phyloP scores from a whole-genome alignment of 2,113 vertebrate species.

The Xenopus borealis region DNA sequence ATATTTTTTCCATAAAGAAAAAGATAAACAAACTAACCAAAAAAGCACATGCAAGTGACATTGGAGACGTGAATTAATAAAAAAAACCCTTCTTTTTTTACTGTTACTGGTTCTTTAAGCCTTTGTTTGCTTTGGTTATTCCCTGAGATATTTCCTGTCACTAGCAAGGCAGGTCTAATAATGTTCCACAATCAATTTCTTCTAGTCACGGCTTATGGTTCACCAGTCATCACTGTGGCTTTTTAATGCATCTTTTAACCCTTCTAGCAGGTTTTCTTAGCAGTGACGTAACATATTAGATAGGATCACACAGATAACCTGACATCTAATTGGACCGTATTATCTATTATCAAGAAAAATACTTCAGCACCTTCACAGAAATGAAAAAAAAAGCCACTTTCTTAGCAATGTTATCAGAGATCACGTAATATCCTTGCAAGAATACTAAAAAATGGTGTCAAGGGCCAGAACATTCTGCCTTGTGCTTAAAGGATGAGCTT shows the following conservation, averaged over 20 bases:
- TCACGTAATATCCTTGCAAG: conserved; percentile 4
- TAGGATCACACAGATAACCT: conserved; percentile 33
- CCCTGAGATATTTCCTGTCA: no score
- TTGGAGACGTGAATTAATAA: no score
- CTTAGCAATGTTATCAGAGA: neutral
- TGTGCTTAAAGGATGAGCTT: neutral
- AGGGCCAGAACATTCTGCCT: neutral
- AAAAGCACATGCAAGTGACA: no score
- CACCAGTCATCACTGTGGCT: neutral
- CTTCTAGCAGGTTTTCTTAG: neutral
- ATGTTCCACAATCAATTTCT: no score
- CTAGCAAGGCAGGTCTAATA: no score
- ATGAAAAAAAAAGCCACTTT: neutral
- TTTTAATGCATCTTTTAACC: neutral
- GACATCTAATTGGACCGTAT: conserved; percentile 10
- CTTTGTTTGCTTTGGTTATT: no score
- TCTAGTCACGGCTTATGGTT: no score
- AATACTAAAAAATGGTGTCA: neutral
- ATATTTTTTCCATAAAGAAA: no score
- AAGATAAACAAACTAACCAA: no score
- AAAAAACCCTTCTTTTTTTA: no score
- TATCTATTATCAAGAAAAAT: conserved; percentile 12
- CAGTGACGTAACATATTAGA: conserved; percentile 12
- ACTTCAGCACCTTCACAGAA: conserved; percentile 14
- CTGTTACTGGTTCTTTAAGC: no score